These are phyloP conservation scores for Limulus polyphemus DNA, from an alignment of 2,888 invertebrate species.

Conservation along the genomic window DNA sequence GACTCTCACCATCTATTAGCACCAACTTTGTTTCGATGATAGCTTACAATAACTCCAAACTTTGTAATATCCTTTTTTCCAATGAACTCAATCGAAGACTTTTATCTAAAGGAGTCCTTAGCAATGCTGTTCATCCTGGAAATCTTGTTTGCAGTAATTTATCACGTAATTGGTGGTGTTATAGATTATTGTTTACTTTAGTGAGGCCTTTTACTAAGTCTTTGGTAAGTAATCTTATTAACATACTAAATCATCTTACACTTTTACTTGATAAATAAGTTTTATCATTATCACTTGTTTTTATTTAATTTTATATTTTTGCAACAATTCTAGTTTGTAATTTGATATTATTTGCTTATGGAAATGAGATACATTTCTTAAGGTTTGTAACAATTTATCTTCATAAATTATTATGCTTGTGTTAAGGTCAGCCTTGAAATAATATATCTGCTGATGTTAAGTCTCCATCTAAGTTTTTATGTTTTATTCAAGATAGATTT, in stretches of 20 bases:
- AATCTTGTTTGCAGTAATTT: conserved; percentile 73
- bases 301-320: background rate
- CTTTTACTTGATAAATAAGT: background rate
- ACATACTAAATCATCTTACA: background rate
- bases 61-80: conserved; percentile 73
- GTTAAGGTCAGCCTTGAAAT: no score
- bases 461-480: no score
- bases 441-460: no score
- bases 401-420: no score
- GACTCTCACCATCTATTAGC: conserved; percentile 54
- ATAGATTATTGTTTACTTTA: conserved; percentile 59
- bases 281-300: conserved; percentile 3
- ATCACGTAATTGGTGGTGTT: conserved; percentile 71
- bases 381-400: no score
- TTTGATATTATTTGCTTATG: no score
- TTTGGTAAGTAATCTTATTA: conserved; percentile 47
- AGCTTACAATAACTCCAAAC: conserved; percentile 81
- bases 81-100: conserved; percentile 60
- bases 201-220: conserved; percentile 90
- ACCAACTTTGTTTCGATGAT: conserved; percentile 60
- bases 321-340: background rate
- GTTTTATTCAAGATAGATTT: no score
- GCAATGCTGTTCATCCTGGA: conserved; percentile 76
- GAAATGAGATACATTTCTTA: no score
- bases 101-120: conserved; percentile 53